Percentiles rank a stretch among this genome's conserved stretches.
Conservation (phyloP, 2,888 invertebrate genomes). For the Epinotia ramella region DNA sequence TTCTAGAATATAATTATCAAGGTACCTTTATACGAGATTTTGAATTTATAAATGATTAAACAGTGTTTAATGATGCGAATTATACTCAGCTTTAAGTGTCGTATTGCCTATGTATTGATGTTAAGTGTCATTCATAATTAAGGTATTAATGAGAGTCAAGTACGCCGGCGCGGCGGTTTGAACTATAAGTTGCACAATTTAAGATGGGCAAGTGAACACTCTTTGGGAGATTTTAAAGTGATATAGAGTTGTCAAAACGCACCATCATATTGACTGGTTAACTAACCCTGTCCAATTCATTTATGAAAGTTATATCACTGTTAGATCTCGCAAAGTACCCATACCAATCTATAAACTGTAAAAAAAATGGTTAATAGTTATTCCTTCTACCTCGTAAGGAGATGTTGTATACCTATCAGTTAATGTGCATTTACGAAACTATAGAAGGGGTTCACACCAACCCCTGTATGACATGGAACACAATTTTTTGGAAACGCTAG, state of each 20-base stretch:
- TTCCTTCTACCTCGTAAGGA: neutral
- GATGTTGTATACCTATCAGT: neutral
- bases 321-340: too few relatives aligned
- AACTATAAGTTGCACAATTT: too few relatives aligned
- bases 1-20: neutral
- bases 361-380: too few relatives aligned
- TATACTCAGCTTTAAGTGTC: slow-evolving; percentile 14
- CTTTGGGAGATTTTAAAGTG: too few relatives aligned
- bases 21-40: neutral
- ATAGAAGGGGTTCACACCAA: neutral
- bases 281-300: too few relatives aligned
- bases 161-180: neutral
- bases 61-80: neutral
- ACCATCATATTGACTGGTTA: too few relatives aligned
- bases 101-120: slow-evolving; percentile 7
- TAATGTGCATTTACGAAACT: too few relatives aligned
- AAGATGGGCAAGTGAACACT: too few relatives aligned
- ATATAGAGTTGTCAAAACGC: too few relatives aligned
- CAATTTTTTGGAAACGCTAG: neutral
- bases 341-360: too few relatives aligned
- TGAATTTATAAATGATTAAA: slow-evolving; percentile 17
- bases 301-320: too few relatives aligned
- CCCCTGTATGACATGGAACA: neutral
- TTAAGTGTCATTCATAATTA: slow-evolving; percentile 1
- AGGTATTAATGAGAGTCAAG: neutral